phyloP scores from a whole-genome alignment of 1,140 invertebrate species.

The Cydia splendana region DNA sequence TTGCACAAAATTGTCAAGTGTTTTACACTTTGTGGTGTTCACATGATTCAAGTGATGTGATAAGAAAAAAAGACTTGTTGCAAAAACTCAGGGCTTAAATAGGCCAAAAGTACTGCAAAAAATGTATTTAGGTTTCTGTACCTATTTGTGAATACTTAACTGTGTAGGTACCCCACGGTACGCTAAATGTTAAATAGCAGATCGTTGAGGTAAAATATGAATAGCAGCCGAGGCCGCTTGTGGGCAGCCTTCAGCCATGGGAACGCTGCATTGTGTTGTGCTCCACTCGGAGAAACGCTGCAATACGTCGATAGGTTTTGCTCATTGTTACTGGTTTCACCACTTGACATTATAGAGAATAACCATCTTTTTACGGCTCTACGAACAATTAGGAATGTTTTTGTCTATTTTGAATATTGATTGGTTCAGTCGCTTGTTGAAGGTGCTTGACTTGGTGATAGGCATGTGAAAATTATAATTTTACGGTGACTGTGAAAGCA shows the following conservation, averaged over 20 bases:
- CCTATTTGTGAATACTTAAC: too few species aligned
- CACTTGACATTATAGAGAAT: conserved; percentile 41
- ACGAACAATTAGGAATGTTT: conserved; percentile 14
- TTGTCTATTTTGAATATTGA: conserved; percentile 3
- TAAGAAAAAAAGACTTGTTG: too few species aligned
- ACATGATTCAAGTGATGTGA: background rate
- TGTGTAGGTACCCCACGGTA: background rate
- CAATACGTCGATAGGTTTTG: conserved; percentile 54
- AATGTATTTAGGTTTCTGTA: background rate
- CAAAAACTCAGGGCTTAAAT: too few species aligned
- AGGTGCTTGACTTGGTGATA: background rate
- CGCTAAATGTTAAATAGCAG: background rate
- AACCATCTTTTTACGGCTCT: conserved; percentile 33
- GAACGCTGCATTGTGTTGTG: conserved; percentile 51
- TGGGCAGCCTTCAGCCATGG: conserved; percentile 46
- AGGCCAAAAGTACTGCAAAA: background rate
- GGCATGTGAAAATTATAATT: background rate
- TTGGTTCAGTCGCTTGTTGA: background rate
- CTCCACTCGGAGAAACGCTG: conserved; percentile 40
- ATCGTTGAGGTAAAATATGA: conserved; percentile 45
- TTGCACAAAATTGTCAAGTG: background rate
- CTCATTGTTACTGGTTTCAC: conserved; percentile 50
- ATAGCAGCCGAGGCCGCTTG: conserved; percentile 46
- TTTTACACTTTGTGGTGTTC: background rate
- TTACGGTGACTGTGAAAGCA: background rate